phyloP scores from a whole-genome alignment of 1,140 invertebrate genomes.

The Danaus plexippus region DNA sequence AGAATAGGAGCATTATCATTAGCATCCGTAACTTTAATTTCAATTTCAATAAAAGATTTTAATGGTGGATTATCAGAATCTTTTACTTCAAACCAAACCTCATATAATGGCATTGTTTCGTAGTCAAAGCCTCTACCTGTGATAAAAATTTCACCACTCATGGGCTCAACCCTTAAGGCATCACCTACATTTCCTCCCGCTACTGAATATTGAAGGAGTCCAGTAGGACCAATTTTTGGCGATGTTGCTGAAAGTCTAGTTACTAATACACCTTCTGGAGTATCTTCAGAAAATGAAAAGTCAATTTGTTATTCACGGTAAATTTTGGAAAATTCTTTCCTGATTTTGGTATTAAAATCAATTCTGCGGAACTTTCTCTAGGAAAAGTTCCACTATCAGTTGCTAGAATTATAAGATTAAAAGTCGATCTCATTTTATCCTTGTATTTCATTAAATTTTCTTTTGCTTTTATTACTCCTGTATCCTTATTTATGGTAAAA shows the following conservation, averaged over 20 bases:
- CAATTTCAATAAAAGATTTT: conserved; percentile 81
- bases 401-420: conserved; percentile 82
- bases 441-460: conserved; percentile 64
- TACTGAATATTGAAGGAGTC: conserved; percentile 84
- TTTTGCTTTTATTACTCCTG: conserved; percentile 86
- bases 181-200: conserved; percentile 93
- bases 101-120: conserved; percentile 86
- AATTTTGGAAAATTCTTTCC: conserved; percentile 83
- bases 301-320: conserved; percentile 75
- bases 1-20: conserved; percentile 94
- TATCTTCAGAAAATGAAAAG: conserved; percentile 87
- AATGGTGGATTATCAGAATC: conserved; percentile 87
- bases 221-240: conserved; percentile 79
- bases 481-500: conserved; percentile 83
- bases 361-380: conserved; percentile 77
- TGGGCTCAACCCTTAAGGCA: conserved; percentile 84
- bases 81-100: conserved; percentile 93
- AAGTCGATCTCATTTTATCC: conserved; percentile 71
- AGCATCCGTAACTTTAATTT: conserved; percentile 90
- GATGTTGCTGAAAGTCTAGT: conserved; percentile 80
- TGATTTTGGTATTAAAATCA: conserved; percentile 81
- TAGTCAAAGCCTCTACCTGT: conserved; percentile 88
- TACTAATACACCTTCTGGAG: conserved; percentile 79
- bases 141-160: conserved; percentile 84
- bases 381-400: conserved; percentile 77